phyloP scores from a whole-genome alignment of 1,140 invertebrate genomes.

The Matsumurasca onukii region DNA sequence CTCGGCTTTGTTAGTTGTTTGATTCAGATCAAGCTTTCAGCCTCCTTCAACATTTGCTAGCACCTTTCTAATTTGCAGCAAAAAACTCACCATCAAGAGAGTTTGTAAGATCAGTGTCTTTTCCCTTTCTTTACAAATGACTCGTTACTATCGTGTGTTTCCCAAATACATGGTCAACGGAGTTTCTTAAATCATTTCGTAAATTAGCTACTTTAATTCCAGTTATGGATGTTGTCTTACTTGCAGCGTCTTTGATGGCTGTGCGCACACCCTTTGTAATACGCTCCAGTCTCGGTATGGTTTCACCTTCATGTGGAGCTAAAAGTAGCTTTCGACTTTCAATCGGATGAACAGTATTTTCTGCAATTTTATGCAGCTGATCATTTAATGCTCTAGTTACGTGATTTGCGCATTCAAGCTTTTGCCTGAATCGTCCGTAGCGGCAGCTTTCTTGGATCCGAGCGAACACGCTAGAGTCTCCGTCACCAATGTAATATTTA shows the following conservation, averaged over 20 bases:
- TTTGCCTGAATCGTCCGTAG: slow-evolving; percentile 26
- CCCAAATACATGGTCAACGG: not conserved
- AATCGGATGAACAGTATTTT: not conserved
- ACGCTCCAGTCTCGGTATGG: too few relatives aligned
- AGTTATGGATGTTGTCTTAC: not conserved
- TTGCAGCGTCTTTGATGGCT: not conserved
- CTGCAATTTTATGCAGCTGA: not conserved
- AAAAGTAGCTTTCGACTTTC: not conserved
- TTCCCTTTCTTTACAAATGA: not conserved
- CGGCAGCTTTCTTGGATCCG: slow-evolving; percentile 12
- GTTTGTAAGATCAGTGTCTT: not conserved
- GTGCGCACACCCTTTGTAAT: not conserved
- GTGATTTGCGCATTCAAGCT: slow-evolving; percentile 34
- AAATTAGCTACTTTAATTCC: not conserved
- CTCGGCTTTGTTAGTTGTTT: not conserved
- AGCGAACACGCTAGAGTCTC: slow-evolving; percentile 32
- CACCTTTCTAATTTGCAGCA: not conserved
- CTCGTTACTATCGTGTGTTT: not conserved
- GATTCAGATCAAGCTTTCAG: not conserved
- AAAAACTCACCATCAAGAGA: not conserved
- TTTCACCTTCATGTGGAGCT: too few relatives aligned
- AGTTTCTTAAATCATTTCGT: not conserved
- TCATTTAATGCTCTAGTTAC: slow-evolving; percentile 26
- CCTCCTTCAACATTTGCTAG: not conserved
- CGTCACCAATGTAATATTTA: not conserved